These are phyloP conservation scores for Cinclus cinclus DNA, from an alignment of 2,113 vertebrate species.

Conservation along the genomic window DNA sequence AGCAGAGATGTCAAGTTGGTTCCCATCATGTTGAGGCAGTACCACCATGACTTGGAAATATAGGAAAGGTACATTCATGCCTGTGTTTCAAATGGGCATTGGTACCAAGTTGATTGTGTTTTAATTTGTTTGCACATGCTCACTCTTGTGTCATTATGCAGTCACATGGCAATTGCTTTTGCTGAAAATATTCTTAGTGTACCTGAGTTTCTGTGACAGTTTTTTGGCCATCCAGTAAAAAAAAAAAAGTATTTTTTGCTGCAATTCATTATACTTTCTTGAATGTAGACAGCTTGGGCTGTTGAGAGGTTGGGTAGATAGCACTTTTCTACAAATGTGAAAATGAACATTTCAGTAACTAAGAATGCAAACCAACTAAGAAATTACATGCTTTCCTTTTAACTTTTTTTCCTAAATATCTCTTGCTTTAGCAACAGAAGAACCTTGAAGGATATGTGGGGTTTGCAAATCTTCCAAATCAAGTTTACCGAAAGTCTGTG, in stretches of 20 bases:
- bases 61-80: fast-evolving
- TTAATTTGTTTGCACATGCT: background rate
- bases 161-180: background rate
- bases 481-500: constrained; percentile 98
- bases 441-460: constrained; percentile 99
- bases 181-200: background rate
- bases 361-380: background rate
- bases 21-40: background rate
- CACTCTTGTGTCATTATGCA: background rate
- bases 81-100: background rate
- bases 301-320: background rate
- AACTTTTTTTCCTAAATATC: background rate
- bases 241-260: fast-evolving
- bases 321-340: background rate
- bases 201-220: background rate
- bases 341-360: background rate
- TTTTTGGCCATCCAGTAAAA: background rate
- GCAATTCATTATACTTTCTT: background rate
- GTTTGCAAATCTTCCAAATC: constrained; percentile 98
- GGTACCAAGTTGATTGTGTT: background rate
- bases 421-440: constrained; percentile 89
- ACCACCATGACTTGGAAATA: background rate
- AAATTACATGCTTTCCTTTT: background rate
- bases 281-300: background rate
- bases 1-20: background rate